Conservation (phyloP, 2,888 invertebrate genomes). For the Eremobia ochroleuca region DNA sequence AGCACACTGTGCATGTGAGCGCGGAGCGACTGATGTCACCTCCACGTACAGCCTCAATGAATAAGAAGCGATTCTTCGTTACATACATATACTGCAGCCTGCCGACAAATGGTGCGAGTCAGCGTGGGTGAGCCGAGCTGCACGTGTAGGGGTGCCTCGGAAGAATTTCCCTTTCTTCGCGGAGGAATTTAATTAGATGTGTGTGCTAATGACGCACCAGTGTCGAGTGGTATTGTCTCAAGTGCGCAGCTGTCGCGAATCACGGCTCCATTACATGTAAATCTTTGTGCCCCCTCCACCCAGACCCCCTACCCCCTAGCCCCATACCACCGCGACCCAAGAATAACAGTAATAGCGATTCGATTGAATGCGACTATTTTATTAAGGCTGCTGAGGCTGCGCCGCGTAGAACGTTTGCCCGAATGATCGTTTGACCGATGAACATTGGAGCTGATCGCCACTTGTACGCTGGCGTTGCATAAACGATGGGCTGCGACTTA, state of each 20-base stretch:
- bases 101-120: neutral
- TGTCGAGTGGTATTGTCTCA: constrained; percentile 18
- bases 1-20: neutral
- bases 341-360: neutral
- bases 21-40: neutral
- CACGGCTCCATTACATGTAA: constrained; percentile 18
- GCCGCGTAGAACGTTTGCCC: neutral
- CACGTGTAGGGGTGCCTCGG: neutral
- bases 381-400: neutral
- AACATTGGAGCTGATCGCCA: neutral
- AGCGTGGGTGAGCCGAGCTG: neutral
- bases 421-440: neutral
- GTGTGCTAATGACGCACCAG: constrained; percentile 26
- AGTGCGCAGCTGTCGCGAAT: constrained; percentile 33
- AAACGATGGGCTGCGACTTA: neutral
- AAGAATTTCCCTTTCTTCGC: constrained; percentile 15
- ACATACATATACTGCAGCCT: neutral
- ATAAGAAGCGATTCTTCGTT: neutral
- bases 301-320: neutral
- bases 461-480: neutral
- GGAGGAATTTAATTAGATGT: constrained; percentile 38
- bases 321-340: neutral
- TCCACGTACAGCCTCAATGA: neutral
- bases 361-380: neutral
- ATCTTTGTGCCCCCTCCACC: neutral